phyloP scores from a whole-genome alignment of 2,797 vertebrate genomes.

The Artibeus lituratus region DNA sequence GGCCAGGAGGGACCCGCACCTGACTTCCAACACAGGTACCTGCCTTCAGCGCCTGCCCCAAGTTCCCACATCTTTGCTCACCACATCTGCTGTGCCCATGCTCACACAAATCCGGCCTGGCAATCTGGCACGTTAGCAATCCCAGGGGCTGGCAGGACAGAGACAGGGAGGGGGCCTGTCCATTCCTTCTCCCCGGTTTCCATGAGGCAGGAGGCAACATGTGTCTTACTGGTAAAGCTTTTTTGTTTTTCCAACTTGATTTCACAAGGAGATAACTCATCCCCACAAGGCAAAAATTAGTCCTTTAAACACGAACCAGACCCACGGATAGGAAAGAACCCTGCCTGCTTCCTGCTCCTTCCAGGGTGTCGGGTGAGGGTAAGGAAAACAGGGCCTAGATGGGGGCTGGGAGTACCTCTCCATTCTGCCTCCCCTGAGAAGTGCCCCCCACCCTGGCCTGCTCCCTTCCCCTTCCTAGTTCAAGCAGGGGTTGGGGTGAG shows the following conservation, averaged over 20 bases:
- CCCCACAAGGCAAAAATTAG: conserved; percentile 57
- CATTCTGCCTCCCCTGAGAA: neutral
- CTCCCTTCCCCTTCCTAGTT: neutral
- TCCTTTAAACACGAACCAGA: conserved; percentile 63
- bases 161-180: neutral
- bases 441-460: neutral
- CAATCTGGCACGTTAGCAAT: neutral
- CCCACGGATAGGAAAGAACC: neutral
- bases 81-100: neutral
- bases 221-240: conserved; percentile 42
- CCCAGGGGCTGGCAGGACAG: neutral
- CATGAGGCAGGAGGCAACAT: conserved; percentile 28
- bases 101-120: neutral
- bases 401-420: neutral
- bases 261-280: conserved; percentile 72
- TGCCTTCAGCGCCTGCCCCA: neutral
- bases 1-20: neutral
- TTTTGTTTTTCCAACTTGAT: conserved; percentile 64
- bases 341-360: neutral
- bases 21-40: neutral
- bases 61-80: neutral
- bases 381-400: neutral
- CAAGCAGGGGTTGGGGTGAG: neutral
- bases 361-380: neutral
- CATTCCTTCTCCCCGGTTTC: neutral